Evolutionary conservation across 2,113 vertebrate species (phyloP), one percentile per base, ranked within the genome.

Genomic region (Brachypodius melanocephalos): DNA sequence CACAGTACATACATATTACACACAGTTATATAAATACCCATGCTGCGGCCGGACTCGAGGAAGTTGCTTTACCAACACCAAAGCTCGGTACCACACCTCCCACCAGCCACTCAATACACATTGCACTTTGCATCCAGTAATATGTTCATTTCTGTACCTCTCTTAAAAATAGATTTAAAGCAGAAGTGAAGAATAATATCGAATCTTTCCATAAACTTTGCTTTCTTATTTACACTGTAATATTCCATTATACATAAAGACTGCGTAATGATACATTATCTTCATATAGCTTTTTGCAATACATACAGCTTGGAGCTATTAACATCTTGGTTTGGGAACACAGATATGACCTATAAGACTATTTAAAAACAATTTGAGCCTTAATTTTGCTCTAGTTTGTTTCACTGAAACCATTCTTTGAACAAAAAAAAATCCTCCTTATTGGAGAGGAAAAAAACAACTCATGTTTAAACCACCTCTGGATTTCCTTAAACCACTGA

Each of bases 111-210:
- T 92, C 40, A 29, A 95, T 86, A 96, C 83, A 94, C 91, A 91
- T 96, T 97, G 96, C 95, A 97, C 97, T 97, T 88, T 46, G 85
- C 93, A 97, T 93, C 87, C 97, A 97, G 95, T 95, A 98, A 98
- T 98, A 97, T 67, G 95, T 59, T 98, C 97, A 97, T 98, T 98
- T 98, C 97, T 97, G 96, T 97, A 97, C 86, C 97, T 98, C 97
- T 98, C 96, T 98, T 97, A 98, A 98, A 98, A 98, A 98, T 98
- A 98, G 98, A 98, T 98, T 98, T 98, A 97, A 98, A 98, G 96
- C 97, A 97, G 96, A 96, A 98, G 97, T 92, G 93, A 97, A 98
- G 97, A 97, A 98, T 98, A 97, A 98, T 98, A 98, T 96, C 11
- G 85, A 97, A 96, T 98, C 97, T 98, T 95, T 95, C 97, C 97